Base-by-base conservation (phyloP, 2,888 invertebrate species). In the Agonum fuliginosum region DNA sequence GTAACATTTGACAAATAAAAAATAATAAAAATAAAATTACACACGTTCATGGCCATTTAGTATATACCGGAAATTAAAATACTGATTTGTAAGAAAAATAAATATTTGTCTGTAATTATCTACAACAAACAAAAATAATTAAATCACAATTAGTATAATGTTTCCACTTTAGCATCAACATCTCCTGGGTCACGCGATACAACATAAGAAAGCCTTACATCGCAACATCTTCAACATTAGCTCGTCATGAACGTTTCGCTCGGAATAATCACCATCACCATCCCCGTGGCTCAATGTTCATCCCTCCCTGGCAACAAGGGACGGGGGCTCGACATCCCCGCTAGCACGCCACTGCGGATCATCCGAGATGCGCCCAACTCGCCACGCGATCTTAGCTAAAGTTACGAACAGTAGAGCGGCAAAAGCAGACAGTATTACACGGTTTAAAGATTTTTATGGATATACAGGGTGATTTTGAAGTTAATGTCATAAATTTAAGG, bases 391-490 rank as follows among this genome's bases (percentile, higher is more conserved):
- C 46, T 46, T 46, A 46, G 46, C 12, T 17, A 46, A 12, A 6
- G 12, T 17, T 17, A 0, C 46, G 3, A 3, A n/a, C n/a, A n/a
- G n/a, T n/a, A n/a, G 46, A 46, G 46, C 46, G 46, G 46, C 46
- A 46, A 46, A 46, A 6, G 17, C 1, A 4, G 17, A 46, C 6
- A 1, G n/a, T n/a, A 6, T 43, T 14, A 46, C 46, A 14, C 17
- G 46, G 17, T 46, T 46, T 46, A 6, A 46, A 46, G 46, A 46
- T 46, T n/a, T n/a, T n/a, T n/a, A n/a, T n/a, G n/a, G n/a, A n/a
- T n/a, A n/a, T n/a, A n/a, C n/a, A n/a, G n/a, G n/a, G n/a, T n/a
- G n/a, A n/a, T n/a, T n/a, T n/a, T n/a, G n/a, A n/a, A n/a, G n/a
- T n/a, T n/a, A n/a, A n/a, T n/a, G n/a, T n/a, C n/a, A n/a, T n/a